These are phyloP conservation scores for Tychaedon coryphoeus DNA, from an alignment of 2,113 vertebrate species.

Conservation along the genomic window DNA sequence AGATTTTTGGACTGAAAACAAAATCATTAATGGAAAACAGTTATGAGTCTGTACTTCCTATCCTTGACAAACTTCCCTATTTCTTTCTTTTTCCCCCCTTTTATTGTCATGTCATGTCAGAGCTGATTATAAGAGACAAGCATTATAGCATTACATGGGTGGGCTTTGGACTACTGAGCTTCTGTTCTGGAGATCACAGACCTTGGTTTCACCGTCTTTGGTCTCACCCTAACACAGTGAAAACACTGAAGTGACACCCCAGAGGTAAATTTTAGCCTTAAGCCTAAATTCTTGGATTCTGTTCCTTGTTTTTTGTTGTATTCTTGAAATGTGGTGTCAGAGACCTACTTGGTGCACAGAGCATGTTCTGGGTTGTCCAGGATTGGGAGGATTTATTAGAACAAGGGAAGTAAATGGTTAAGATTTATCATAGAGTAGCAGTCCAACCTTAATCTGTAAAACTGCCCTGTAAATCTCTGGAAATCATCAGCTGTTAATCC, in stretches of 20 bases:
- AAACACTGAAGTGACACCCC: neutral
- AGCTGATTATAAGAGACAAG: neutral
- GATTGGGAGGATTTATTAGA: neutral
- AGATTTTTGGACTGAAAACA: neutral
- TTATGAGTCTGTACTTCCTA: neutral
- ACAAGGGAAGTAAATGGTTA: neutral
- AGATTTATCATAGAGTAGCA: neutral
- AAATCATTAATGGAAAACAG: slow-evolving; percentile 24
- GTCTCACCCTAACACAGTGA: neutral
- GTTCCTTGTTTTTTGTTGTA: neutral
- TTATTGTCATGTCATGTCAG: neutral
- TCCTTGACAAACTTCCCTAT: neutral
- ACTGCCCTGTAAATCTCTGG: neutral
- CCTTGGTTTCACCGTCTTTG: neutral
- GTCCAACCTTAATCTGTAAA: neutral
- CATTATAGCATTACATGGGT: neutral
- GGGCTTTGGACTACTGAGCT: neutral
- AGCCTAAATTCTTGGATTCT: neutral
- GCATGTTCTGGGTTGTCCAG: neutral
- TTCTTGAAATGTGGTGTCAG: neutral
- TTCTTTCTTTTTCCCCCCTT: neutral
- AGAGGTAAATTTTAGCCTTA: neutral
- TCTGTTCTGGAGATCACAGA: neutral
- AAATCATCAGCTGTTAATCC: neutral
- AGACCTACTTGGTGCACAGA: neutral